Percentiles rank a stretch among this genome's conserved stretches.
Conservation (phyloP, 2,113 vertebrate genomes). For the Hippocampus guttulatus region DNA sequence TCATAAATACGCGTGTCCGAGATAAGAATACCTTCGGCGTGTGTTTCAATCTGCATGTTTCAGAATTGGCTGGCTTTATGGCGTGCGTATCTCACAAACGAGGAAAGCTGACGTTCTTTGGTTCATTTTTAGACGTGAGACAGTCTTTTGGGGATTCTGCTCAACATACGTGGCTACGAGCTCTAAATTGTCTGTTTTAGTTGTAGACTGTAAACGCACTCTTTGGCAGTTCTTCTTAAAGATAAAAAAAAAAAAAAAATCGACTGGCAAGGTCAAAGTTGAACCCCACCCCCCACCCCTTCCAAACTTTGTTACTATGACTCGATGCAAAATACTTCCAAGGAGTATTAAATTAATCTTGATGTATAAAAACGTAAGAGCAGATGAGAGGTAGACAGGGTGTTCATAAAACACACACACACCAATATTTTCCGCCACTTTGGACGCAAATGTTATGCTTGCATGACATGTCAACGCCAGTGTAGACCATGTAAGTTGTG, state of each 20-base stretch:
- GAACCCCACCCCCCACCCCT: constrained; percentile 34
- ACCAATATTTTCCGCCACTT: constrained; percentile 9
- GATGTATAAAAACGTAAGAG: constrained; percentile 6
- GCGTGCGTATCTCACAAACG: no score
- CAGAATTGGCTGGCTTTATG: no score
- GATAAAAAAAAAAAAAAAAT: background rate
- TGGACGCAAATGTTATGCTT: constrained; percentile 12
- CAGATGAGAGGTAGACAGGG: constrained; percentile 18
- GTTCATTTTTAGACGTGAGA: no score
- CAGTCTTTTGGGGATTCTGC: background rate
- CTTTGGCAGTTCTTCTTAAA: constrained; percentile 31
- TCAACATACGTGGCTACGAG: background rate
- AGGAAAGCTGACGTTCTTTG: no score
- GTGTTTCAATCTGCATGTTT: no score
- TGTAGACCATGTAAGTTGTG: background rate
- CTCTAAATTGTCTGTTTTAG: background rate
- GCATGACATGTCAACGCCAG: constrained; percentile 15
- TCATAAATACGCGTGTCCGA: no score
- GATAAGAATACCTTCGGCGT: no score
- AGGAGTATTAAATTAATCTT: background rate
- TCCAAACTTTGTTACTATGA: constrained; percentile 16
- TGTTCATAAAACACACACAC: background rate
- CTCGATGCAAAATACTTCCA: constrained; percentile 23
- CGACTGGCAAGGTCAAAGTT: constrained; percentile 32
- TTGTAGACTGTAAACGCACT: background rate